phyloP scores from a whole-genome alignment of 1,140 invertebrate species.

The Orchesella cincta region DNA sequence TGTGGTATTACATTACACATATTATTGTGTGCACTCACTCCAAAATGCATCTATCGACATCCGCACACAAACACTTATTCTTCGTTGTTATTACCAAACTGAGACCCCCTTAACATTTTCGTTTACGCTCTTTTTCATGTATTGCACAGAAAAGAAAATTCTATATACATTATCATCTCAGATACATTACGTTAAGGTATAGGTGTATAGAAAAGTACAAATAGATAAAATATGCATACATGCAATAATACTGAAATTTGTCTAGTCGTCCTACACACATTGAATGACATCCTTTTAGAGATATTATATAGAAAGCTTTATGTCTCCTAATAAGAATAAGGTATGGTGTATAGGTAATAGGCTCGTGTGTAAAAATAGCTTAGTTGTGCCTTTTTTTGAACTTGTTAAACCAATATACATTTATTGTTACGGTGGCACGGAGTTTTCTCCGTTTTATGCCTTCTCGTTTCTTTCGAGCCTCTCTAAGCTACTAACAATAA shows the following conservation, averaged over 20 bases:
- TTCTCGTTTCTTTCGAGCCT: background rate
- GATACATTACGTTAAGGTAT: background rate
- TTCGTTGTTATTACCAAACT: constrained; percentile 6
- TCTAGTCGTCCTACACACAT: too few species aligned
- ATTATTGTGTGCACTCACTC: background rate
- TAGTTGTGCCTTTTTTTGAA: background rate
- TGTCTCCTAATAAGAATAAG: background rate
- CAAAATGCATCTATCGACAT: constrained; percentile 2
- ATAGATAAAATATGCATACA: background rate
- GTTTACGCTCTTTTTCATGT: background rate
- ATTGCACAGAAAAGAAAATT: background rate
- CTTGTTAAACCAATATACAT: constrained; percentile 5
- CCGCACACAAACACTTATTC: background rate
- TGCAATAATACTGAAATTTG: too few species aligned
- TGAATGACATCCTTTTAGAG: background rate
- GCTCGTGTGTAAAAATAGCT: constrained; percentile 13
- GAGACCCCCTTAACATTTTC: constrained; percentile 1
- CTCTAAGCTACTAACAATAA: background rate
- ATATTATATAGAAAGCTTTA: background rate
- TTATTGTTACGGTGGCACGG: background rate
- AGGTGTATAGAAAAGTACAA: too few species aligned
- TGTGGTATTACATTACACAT: background rate
- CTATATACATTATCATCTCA: too few species aligned
- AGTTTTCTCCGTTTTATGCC: background rate
- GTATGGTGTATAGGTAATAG: too few species aligned